A percentile compares a stretch with the other conserved stretches of the same genome.
phyloP scores from a whole-genome alignment of 64 coral and sea anemone species.

The Stichodactyla helianthus region DNA sequence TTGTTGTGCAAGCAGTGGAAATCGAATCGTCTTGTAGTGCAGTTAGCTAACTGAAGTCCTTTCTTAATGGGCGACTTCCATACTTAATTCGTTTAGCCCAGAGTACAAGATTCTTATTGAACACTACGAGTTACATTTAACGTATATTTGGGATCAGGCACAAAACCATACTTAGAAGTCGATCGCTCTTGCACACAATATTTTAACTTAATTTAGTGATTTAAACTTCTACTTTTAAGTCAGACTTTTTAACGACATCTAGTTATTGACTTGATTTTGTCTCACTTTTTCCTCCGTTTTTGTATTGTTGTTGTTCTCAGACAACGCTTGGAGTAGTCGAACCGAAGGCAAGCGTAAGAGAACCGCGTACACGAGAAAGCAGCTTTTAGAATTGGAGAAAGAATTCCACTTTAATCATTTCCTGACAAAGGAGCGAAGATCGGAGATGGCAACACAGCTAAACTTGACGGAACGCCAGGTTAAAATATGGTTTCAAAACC shows the following conservation, averaged over 20 bases:
- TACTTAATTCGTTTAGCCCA: not conserved
- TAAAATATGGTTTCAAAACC: slow-evolving; percentile 99
- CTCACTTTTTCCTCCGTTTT: not conserved
- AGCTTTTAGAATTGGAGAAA: slow-evolving; percentile 95
- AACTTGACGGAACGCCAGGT: slow-evolving; percentile 96
- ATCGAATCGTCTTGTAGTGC: not conserved
- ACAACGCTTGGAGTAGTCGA: slow-evolving; percentile 86
- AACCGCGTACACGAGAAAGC: slow-evolving; percentile 97
- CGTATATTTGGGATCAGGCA: slow-evolving; percentile 58
- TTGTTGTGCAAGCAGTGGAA: slow-evolving; percentile 16
- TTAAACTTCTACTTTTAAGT: slow-evolving; percentile 23
- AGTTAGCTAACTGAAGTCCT: not conserved
- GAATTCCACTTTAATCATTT: slow-evolving; percentile 99
- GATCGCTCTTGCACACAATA: slow-evolving; percentile 72
- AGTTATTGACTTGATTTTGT: not conserved
- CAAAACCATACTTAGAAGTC: slow-evolving; percentile 79
- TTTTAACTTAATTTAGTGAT: slow-evolving; percentile 74
- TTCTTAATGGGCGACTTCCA: not conserved
- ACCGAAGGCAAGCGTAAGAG: slow-evolving; percentile 98
- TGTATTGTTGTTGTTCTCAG: slow-evolving; percentile 56
- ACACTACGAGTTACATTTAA: not conserved
- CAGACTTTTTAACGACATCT: slow-evolving; percentile 16
- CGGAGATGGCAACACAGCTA: slow-evolving; percentile 92
- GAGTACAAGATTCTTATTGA: not conserved
- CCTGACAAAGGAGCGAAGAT: slow-evolving; percentile 91